Conservation (phyloP, 2,888 invertebrate genomes). For the Corythucha ciliata region DNA sequence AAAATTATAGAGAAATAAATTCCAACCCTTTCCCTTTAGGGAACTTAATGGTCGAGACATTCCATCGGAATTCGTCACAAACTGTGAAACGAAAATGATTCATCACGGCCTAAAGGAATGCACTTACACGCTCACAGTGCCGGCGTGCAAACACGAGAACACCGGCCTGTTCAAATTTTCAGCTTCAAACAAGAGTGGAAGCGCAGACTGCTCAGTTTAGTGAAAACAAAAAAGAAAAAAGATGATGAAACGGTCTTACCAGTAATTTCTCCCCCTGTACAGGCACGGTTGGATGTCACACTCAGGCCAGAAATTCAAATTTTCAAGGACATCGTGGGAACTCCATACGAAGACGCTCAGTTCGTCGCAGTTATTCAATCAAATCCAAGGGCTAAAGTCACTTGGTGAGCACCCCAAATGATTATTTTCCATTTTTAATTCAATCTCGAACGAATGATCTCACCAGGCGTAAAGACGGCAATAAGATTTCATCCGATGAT, state of each 20-base stretch:
- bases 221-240: not conserved
- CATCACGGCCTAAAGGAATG: slow-evolving; percentile 73
- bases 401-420: slow-evolving; percentile 51
- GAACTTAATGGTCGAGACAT: slow-evolving; percentile 63
- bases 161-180: slow-evolving; percentile 72
- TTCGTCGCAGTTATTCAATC: slow-evolving; percentile 76
- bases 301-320: slow-evolving; percentile 70
- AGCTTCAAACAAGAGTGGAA: slow-evolving; percentile 72
- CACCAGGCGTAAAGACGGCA: slow-evolving; percentile 30
- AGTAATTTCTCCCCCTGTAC: not conserved
- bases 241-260: not conserved
- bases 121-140: slow-evolving; percentile 66
- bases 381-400: slow-evolving; percentile 79
- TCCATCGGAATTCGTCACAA: slow-evolving; percentile 55
- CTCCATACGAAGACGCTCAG: slow-evolving; percentile 66
- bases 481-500: slow-evolving; percentile 47
- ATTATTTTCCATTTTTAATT: not conserved
- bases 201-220: slow-evolving; percentile 55
- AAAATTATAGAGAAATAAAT: not conserved
- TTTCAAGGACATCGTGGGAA: slow-evolving; percentile 59
- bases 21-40: slow-evolving; percentile 41
- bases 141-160: slow-evolving; percentile 63
- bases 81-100: slow-evolving; percentile 55
- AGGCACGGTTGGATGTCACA: slow-evolving; percentile 64
- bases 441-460: not conserved